Conservation (phyloP, 2,797 vertebrate genomes). For the Premnoplex brunnescens region DNA sequence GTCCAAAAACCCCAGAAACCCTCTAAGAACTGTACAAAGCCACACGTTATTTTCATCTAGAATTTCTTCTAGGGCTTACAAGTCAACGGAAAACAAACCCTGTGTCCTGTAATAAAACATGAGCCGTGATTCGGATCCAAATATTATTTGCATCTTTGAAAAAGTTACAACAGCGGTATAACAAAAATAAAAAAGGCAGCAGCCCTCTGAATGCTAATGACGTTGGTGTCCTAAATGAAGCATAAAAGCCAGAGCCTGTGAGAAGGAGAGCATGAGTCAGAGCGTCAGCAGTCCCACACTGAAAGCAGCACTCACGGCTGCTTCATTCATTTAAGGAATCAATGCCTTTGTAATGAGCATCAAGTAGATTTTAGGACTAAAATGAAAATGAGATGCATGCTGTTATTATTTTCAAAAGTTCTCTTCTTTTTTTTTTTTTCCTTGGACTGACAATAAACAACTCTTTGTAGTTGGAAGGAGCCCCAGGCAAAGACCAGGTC, state of each 20-base stretch:
- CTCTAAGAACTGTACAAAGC: neutral
- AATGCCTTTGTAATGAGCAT: conserved; percentile 12
- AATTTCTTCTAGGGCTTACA: neutral
- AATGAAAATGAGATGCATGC: neutral
- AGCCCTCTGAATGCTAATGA: conserved; percentile 5
- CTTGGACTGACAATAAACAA: conserved; percentile 11
- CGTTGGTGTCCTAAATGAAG: conserved; percentile 31
- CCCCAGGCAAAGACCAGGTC: neutral
- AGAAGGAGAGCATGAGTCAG: conserved; percentile 36
- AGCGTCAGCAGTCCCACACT: neutral
- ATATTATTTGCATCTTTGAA: neutral
- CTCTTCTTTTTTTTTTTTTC: neutral
- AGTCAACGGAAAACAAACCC: neutral
- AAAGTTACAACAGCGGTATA: neutral
- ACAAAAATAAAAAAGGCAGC: neutral
- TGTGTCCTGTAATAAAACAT: neutral
- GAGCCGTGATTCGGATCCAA: neutral
- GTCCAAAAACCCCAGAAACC: neutral
- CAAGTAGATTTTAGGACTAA: conserved; percentile 1
- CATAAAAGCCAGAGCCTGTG: neutral
- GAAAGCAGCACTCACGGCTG: neutral
- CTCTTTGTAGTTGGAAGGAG: neutral
- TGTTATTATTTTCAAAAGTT: conserved; percentile 1
- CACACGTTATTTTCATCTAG: neutral
- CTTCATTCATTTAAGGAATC: conserved; percentile 49